A percentile compares a stretch with the other conserved stretches of the same genome.
phyloP scores from a whole-genome alignment of 2,888 invertebrate species.

The Cenopis cana region DNA sequence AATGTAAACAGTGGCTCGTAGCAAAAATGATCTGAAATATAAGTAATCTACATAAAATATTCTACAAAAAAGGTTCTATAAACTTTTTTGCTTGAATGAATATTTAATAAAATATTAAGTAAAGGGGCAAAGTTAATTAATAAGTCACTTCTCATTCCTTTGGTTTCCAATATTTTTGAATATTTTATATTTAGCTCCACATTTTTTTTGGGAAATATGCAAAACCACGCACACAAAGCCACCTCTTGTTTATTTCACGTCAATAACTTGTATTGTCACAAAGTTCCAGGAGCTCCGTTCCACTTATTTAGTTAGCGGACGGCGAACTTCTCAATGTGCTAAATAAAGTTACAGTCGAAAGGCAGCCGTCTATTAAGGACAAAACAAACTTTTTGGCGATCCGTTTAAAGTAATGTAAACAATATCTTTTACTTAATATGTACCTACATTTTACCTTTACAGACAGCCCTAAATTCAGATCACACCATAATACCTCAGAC shows the following conservation, averaged over 20 bases:
- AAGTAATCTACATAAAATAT: no score
- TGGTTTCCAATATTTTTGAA: no score
- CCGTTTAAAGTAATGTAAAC: not conserved
- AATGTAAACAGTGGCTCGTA: no score
- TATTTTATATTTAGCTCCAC: not conserved
- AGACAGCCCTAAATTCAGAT: constrained; percentile 6
- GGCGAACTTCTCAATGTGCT: constrained; percentile 25
- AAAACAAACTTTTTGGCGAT: constrained; percentile 15
- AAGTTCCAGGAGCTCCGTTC: not conserved
- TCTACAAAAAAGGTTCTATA: no score
- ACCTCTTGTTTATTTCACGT: constrained; percentile 1
- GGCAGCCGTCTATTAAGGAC: constrained; percentile 1
- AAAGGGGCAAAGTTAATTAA: no score
- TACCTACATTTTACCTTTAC: not conserved
- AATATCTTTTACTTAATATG: no score
- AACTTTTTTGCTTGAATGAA: no score
- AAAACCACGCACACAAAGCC: not conserved
- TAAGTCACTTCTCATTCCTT: no score
- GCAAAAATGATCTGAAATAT: no score
- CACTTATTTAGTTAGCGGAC: constrained; percentile 15
- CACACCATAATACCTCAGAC: constrained; percentile 15
- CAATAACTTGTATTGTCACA: constrained; percentile 2
- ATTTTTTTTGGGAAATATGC: no score
- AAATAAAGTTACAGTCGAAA: constrained; percentile 20
- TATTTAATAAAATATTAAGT: no score